These are phyloP conservation scores for Craterocephalus amniculus DNA, from an alignment of 2,797 vertebrate genomes.

Conservation along the genomic window DNA sequence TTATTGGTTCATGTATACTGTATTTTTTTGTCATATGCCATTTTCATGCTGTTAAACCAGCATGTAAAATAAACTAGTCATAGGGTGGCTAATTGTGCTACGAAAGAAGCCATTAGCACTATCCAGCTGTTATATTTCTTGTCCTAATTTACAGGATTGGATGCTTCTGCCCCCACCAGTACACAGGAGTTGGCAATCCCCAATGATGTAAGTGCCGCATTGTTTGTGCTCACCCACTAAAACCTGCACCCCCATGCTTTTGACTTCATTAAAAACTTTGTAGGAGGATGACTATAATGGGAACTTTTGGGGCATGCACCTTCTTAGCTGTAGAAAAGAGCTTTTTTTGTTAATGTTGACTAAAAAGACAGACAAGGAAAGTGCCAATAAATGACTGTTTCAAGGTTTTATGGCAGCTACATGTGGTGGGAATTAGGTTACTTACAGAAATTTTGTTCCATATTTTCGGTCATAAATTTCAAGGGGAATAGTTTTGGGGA, in stretches of 20 bases:
- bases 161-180: constrained; percentile 88
- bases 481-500: neutral
- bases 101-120: constrained; percentile 62
- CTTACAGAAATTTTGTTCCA: neutral
- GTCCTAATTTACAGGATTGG: constrained; percentile 88
- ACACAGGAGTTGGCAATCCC: constrained; percentile 95
- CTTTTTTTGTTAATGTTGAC: neutral
- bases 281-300: constrained; percentile 37
- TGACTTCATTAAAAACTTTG: constrained; percentile 44
- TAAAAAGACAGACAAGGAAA: neutral
- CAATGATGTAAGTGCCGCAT: constrained; percentile 90
- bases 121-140: constrained; percentile 73
- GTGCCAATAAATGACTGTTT: neutral
- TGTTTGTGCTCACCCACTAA: constrained; percentile 52
- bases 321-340: constrained; percentile 8
- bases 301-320: constrained; percentile 21
- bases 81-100: constrained; percentile 56
- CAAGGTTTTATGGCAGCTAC: neutral
- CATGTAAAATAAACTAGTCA: constrained; percentile 40
- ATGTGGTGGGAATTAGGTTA: neutral
- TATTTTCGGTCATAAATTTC: neutral
- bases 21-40: constrained; percentile 29
- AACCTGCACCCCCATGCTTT: constrained; percentile 36
- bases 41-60: constrained; percentile 35
- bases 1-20: constrained; percentile 11